Conservation (phyloP, 2,888 invertebrate species). For the Campoplex capitator region DNA sequence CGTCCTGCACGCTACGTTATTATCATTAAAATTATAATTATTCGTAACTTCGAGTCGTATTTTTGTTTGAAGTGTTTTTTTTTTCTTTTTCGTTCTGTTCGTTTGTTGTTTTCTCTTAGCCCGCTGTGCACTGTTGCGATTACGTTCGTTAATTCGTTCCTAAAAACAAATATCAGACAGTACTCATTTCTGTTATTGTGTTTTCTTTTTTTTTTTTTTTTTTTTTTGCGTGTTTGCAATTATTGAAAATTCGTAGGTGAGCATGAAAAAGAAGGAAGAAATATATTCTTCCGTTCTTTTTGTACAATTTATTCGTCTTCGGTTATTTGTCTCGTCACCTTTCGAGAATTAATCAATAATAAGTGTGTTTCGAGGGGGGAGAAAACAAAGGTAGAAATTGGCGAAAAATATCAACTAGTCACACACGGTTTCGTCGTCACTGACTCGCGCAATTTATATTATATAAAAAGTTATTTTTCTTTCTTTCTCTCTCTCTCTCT, state of each 20-base stretch:
- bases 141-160: conserved; percentile 35
- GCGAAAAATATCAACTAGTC: conserved; percentile 59
- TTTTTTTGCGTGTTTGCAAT: neutral
- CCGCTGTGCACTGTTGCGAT: conserved; percentile 60
- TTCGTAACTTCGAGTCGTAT: conserved; percentile 48
- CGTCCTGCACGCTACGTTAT: conserved; percentile 59
- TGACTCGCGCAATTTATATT: conserved; percentile 69
- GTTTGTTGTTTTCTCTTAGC: conserved; percentile 35
- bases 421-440: conserved; percentile 67
- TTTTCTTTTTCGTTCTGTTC: conserved; percentile 28
- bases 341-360: neutral
- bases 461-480: conserved; percentile 67
- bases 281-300: conserved; percentile 12
- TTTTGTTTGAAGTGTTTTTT: conserved; percentile 25
- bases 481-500: too few relatives aligned
- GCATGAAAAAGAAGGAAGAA: conserved; percentile 1
- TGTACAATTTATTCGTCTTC: conserved; percentile 4
- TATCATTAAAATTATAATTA: conserved; percentile 44
- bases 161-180: neutral
- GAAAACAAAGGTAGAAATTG: conserved; percentile 9
- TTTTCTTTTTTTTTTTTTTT: neutral
- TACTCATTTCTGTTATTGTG: neutral
- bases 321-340: neutral
- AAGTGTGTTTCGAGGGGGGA: neutral
- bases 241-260: conserved; percentile 4